These are phyloP conservation scores for Gobio gobio DNA, from an alignment of 2,113 vertebrate species.

Conservation along the genomic window DNA sequence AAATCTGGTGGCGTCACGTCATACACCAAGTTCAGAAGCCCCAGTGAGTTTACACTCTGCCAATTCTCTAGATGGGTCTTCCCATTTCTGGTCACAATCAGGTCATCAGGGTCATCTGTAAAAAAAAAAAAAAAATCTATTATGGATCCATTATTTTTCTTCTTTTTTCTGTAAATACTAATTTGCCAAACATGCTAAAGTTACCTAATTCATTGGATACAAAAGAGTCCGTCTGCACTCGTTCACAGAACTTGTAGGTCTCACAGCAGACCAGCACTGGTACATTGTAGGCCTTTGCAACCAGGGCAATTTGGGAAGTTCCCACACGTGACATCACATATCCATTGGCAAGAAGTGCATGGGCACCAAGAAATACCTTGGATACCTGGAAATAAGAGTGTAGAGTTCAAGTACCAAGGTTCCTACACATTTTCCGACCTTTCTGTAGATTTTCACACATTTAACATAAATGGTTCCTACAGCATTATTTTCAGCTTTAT, in stretches of 20 bases:
- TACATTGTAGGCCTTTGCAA: slow-evolving; percentile 94
- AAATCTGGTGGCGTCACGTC: slow-evolving; percentile 95
- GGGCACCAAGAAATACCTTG: slow-evolving; percentile 95
- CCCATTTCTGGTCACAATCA: slow-evolving; percentile 85
- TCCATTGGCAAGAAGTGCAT: slow-evolving; percentile 93
- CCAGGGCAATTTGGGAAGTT: slow-evolving; percentile 92
- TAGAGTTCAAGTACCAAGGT: background rate
- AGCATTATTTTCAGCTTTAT: no score
- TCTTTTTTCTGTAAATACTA: background rate
- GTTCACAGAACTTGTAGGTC: slow-evolving; percentile 99
- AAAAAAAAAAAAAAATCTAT: background rate
- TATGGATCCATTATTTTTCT: no score
- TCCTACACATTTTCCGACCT: no score
- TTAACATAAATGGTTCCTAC: no score
- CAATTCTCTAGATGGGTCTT: slow-evolving; percentile 84
- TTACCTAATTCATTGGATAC: slow-evolving; percentile 98
- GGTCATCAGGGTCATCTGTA: slow-evolving; percentile 95
- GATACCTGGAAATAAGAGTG: slow-evolving; percentile 80
- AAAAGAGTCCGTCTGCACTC: slow-evolving; percentile 98
- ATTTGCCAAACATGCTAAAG: background rate
- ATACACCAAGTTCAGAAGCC: slow-evolving; percentile 93
- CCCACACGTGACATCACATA: slow-evolving; percentile 98
- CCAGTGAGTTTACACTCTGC: slow-evolving; percentile 81
- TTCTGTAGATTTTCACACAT: no score
- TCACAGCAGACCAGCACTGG: slow-evolving; percentile 98